Conservation (phyloP, 2,888 invertebrate genomes). For the Micoletzkya japonica region DNA sequence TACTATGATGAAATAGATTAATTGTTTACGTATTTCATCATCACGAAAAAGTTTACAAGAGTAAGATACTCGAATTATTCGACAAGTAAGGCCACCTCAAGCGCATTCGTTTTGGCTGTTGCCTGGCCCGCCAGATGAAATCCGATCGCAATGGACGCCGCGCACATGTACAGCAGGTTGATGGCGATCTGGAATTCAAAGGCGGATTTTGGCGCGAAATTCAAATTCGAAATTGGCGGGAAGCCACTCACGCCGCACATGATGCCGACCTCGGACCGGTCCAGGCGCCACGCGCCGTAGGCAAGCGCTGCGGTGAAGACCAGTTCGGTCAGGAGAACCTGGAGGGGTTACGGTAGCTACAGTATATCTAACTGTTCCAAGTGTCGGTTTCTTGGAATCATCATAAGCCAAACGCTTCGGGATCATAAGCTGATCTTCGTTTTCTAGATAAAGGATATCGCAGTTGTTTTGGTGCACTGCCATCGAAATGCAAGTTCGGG, state of each 20-base stretch:
- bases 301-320: slow-evolving; percentile 60
- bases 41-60: too few species aligned
- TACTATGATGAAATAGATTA: not conserved
- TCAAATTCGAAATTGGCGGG: not conserved
- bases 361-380: not conserved
- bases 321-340: slow-evolving; percentile 59
- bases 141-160: slow-evolving; percentile 59
- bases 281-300: slow-evolving; percentile 60
- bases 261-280: slow-evolving; percentile 54
- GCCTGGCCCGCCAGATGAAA: slow-evolving; percentile 61
- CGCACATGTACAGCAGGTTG: slow-evolving; percentile 61
- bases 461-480: too few species aligned
- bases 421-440: too few species aligned
- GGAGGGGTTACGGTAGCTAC: slow-evolving; percentile 12
- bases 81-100: too few species aligned
- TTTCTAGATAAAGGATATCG: too few species aligned
- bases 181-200: slow-evolving; percentile 45
- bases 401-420: too few species aligned
- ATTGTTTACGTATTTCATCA: too few species aligned
- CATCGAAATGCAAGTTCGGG: too few species aligned
- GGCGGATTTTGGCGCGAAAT: not conserved
- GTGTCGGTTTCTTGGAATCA: too few species aligned
- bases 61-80: too few species aligned
- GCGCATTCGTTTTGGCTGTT: slow-evolving; percentile 53
- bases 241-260: slow-evolving; percentile 49